Evolutionary conservation across 1,140 invertebrate genomes (phyloP).

Genomic region (Holcopasites calliopsidis): DNA sequence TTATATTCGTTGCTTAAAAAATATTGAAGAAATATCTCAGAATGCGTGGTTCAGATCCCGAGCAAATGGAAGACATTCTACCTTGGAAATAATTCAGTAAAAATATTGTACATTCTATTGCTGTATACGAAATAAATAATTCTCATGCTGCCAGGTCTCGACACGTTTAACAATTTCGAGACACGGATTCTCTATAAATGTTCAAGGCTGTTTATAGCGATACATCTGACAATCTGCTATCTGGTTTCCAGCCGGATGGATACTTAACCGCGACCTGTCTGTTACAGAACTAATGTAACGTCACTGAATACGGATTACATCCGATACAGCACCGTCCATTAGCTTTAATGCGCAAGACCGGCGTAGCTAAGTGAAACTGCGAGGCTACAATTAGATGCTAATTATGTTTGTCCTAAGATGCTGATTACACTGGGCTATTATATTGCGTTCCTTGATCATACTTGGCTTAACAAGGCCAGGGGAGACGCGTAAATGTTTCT

Average conservation of each 20-base stretch:
- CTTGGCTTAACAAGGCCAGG: slow-evolving; percentile 8
- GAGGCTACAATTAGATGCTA: slow-evolving; percentile 45
- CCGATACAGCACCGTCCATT: slow-evolving; percentile 41
- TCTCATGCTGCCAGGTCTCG: background rate
- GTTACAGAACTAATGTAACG: slow-evolving; percentile 63
- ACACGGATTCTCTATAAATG: slow-evolving; percentile 22
- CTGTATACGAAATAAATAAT: too few species aligned
- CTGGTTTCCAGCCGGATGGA: slow-evolving; percentile 66
- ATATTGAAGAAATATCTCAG: too few species aligned
- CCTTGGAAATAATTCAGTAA: too few species aligned
- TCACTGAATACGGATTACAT: slow-evolving; percentile 55
- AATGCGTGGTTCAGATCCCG: too few species aligned
- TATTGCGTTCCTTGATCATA: slow-evolving; percentile 17
- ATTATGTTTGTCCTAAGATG: background rate
- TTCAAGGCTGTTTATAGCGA: slow-evolving; percentile 33
- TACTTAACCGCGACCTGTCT: slow-evolving; percentile 63
- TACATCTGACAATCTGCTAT: slow-evolving; percentile 63
- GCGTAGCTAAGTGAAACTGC: slow-evolving; percentile 47
- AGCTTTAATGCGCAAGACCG: slow-evolving; percentile 32
- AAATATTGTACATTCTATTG: too few species aligned
- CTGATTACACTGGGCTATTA: too few species aligned
- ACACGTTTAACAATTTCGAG: slow-evolving; percentile 9
- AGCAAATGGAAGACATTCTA: too few species aligned
- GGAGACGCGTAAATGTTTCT: too few species aligned
- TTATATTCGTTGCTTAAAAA: too few species aligned